phyloP scores from a whole-genome alignment of 2,888 invertebrate species.

The Euplexia lucipara region DNA sequence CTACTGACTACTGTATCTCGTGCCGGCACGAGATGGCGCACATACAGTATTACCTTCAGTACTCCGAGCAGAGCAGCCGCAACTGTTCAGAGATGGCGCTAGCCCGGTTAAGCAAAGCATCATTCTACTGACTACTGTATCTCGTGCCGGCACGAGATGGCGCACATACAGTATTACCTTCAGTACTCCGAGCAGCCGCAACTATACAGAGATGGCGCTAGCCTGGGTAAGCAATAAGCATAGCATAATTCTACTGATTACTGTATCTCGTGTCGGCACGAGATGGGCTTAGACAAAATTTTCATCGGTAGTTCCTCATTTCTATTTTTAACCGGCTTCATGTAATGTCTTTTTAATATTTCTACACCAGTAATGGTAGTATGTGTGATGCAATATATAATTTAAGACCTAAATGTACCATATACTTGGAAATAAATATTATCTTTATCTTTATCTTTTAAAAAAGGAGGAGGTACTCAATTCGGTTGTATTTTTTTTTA shows the following conservation, averaged over 20 bases:
- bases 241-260: background rate
- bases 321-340: no score
- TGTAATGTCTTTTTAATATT: no score
- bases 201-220: conserved; percentile 95
- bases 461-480: no score
- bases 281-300: no score
- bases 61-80: conserved; percentile 93
- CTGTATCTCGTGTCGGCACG: conserved; percentile 69
- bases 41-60: conserved; percentile 95
- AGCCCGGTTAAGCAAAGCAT: conserved; percentile 92
- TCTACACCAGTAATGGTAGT: no score
- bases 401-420: no score
- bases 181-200: conserved; percentile 94
- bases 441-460: no score
- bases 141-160: conserved; percentile 95
- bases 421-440: no score
- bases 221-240: conserved; percentile 93
- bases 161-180: conserved; percentile 95
- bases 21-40: conserved; percentile 93
- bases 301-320: background rate
- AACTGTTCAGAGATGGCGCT: conserved; percentile 95
- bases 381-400: no score
- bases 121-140: no score
- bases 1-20: background rate
- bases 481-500: no score